Evolutionary conservation across 2,888 invertebrate genomes (phyloP).

Genomic region (Thalpophila matura): DNA sequence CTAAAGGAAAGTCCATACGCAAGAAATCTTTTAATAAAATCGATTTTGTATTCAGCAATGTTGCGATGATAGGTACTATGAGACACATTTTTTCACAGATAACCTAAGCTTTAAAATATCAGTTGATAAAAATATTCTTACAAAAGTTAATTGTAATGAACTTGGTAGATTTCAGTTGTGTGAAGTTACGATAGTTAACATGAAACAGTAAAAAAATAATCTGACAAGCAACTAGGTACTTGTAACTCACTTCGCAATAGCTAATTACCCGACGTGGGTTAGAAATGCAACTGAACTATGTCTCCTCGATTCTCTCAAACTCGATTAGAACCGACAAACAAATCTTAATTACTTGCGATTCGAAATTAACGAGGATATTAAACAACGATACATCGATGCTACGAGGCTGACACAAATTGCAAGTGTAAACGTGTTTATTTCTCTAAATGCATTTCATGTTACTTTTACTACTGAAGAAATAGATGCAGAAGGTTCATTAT

Average conservation of each 20-base stretch:
- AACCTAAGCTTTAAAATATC: too few species aligned
- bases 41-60: too few species aligned
- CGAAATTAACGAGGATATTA: constrained; percentile 41
- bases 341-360: constrained; percentile 50
- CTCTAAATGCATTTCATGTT: constrained; percentile 40
- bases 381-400: constrained; percentile 42
- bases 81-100: too few species aligned
- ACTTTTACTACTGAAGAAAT: constrained; percentile 4
- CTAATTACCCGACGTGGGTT: neutral
- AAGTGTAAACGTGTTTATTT: constrained; percentile 48
- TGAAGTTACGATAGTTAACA: too few species aligned
- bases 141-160: too few species aligned
- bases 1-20: neutral
- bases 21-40: too few species aligned
- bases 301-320: constrained; percentile 11
- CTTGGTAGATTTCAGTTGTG: too few species aligned
- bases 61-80: too few species aligned
- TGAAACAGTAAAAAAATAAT: neutral
- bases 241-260: constrained; percentile 6
- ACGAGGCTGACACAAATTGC: constrained; percentile 44
- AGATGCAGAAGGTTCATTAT: constrained; percentile 19
- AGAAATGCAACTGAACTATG: constrained; percentile 13
- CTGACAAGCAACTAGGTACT: neutral
- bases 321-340: constrained; percentile 26
- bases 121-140: too few species aligned